Conservation (phyloP, 2,888 invertebrate species). For the Pomacea canaliculata region DNA sequence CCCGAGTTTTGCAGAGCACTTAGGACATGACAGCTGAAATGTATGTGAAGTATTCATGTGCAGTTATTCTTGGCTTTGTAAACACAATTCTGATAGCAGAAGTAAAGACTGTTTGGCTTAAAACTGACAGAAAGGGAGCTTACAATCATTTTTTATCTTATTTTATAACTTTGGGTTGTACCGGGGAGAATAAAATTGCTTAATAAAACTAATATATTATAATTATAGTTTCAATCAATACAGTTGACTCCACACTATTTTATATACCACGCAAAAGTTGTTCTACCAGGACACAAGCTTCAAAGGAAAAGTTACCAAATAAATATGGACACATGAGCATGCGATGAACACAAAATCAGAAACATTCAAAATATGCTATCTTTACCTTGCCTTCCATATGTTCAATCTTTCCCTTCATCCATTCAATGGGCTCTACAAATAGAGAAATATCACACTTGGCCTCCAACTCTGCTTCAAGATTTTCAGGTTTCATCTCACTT, state of each 20-base stretch:
- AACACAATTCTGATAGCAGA: too few relatives aligned
- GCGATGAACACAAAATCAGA: neutral
- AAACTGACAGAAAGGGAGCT: too few relatives aligned
- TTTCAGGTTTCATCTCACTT: constrained; percentile 1
- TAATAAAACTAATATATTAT: too few relatives aligned
- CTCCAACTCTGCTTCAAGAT: constrained; percentile 7
- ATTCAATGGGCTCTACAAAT: constrained; percentile 89
- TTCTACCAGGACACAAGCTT: too few relatives aligned
- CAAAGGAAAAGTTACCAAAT: neutral
- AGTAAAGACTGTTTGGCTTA: too few relatives aligned
- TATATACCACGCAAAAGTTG: too few relatives aligned
- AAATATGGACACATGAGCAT: neutral
- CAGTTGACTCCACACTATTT: too few relatives aligned
- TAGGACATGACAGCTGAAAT: constrained; percentile 77
- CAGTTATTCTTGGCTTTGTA: too few relatives aligned
- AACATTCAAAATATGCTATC: neutral
- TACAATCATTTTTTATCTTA: too few relatives aligned
- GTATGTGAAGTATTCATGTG: neutral
- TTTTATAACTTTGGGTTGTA: too few relatives aligned
- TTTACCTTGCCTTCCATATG: constrained; percentile 82
- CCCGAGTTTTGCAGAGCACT: constrained; percentile 87
- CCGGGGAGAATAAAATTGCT: too few relatives aligned
- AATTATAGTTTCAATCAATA: too few relatives aligned
- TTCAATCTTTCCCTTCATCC: constrained; percentile 84
- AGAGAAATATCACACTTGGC: constrained; percentile 79